Base-by-base conservation (phyloP, 2,113 vertebrate species). In the Nothoprocta pentlandii region DNA sequence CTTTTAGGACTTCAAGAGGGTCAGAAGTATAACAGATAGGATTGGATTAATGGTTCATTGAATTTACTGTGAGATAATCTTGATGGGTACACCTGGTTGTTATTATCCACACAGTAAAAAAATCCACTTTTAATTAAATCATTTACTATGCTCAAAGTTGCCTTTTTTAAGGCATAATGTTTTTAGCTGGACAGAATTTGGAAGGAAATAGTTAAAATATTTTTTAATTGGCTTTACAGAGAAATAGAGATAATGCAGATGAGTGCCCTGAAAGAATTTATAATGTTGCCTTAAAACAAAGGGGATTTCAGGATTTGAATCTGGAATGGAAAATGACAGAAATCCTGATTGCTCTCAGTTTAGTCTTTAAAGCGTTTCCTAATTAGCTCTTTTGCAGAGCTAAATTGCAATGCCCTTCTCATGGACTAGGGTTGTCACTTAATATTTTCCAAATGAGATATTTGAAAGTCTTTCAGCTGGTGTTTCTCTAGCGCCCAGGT, bases 201-300 rank as follows among this genome's bases (percentile, higher is more conserved):
- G 30, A 36, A 14, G 61, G 80, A 93, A 82, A 59, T 69, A 81
- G 69, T 89, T 88, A 70, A 79, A 86, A 87, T 69, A 66, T 26
- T 26, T 76, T 81, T 54, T 67, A 62, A 19, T 92, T 89, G 74
- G 36, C n/a, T 86, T 66, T 80, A 32, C 70, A 26, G 77, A 89
- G 87, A 92, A 79, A 41, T 15, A 9, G 26, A 90, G 67, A 76
- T 89, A 96, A 89, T 69, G 67, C 44, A 93, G 73, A 75, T 94
- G n/a, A 80, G 4, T 0, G 0, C 23, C 36, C 46, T 73, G 80
- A 47, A 95, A 93, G 73, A 92, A 95, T 79, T 82, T 58, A 51
- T 42, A 8, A 34, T 58, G 44, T 64, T 80, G 53, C 63, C 79
- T 79, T 87, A 80, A 90, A 93, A 54, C 62, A 92, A 90, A 87